Base-by-base conservation (phyloP, 2,113 vertebrate genomes). In the Tachuris rubrigastra region DNA sequence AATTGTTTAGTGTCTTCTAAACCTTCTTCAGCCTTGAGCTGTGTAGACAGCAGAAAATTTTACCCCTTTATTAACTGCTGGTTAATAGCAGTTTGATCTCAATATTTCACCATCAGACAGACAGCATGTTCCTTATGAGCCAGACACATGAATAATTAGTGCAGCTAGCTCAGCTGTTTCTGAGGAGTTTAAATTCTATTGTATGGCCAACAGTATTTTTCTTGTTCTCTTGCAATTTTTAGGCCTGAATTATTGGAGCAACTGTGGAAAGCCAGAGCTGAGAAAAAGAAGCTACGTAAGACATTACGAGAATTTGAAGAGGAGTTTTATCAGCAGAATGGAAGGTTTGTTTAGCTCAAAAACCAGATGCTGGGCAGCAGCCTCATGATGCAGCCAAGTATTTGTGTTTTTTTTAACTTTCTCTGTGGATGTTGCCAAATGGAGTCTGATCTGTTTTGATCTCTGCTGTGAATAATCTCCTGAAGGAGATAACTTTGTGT, bases 201-300 rank as follows among this genome's bases (percentile, higher is more conserved):
- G 5, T 55, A 27, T 5, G 31, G 17, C 53, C 14, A 83, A 93
- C 56, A 5, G 17, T 52, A 37, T 92, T 95, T 96, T 95, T 75
- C 41, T 95, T 89, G 95, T 89, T n/a, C 28, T 11, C 55, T 76
- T 91, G 72, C 91, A 93, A 65, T 94, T 96, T 96, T 76, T 96
- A 99, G 99, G 99, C 99, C 99, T 81, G 99, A 99, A 98, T 98
- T 99, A 96, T 93, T 99, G 97, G 99, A 99, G 97, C 99, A 99
- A 97, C 98, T 99, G 97, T 99, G 99, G 99, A 99, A 99, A 97
- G 98, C 99, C 95, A 98, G 99, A 98, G 98, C 99, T 94, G 99
- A 99, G 97, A 99, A 99, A 96, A 99, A 99, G 98, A 99, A 99
- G 85, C 98, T 99, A 96, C 98, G 99, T 77, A 99, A 99, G 98